Evolutionary conservation across 2,888 invertebrate species (phyloP).

Genomic region (Patella pellucida): DNA sequence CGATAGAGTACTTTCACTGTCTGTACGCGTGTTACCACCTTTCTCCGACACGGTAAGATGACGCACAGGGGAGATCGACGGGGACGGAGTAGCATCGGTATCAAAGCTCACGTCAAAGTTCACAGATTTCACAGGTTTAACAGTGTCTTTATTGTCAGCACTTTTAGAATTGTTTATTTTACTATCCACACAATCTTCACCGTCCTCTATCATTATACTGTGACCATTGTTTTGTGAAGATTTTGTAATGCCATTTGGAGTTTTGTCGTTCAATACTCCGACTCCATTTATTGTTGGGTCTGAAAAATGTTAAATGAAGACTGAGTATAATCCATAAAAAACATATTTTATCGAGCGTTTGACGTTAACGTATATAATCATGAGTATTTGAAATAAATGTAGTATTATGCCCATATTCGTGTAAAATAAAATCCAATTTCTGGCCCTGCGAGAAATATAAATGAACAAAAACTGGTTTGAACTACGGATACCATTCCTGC

Average conservation of each 20-base stretch:
- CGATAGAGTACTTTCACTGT: conserved; percentile 19
- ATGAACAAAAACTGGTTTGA: too few species aligned
- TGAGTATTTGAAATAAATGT: too few species aligned
- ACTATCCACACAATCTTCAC: conserved; percentile 6
- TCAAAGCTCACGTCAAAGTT: conserved; percentile 1
- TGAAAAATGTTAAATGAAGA: too few species aligned
- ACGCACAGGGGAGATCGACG: neutral
- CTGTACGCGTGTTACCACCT: conserved; percentile 6
- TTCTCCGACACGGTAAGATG: neutral
- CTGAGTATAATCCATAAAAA: too few species aligned
- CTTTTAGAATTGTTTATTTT: conserved; percentile 3
- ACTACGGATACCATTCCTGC: too few species aligned
- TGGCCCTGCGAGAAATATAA: too few species aligned
- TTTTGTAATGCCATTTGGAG: conserved; percentile 14
- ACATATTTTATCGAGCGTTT: too few species aligned
- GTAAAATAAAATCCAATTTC: too few species aligned
- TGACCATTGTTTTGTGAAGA: conserved; percentile 7
- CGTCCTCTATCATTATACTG: neutral
- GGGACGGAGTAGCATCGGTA: neutral
- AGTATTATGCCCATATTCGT: too few species aligned
- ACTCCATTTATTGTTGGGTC: too few species aligned
- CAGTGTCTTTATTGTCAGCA: conserved; percentile 3
- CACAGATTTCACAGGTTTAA: neutral
- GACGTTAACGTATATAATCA: too few species aligned
- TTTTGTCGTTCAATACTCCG: conserved; percentile 4